Percentiles rank a stretch among this genome's conserved stretches.
Conservation (phyloP, 2,888 invertebrate genomes). For the Cephonodes hylas region DNA sequence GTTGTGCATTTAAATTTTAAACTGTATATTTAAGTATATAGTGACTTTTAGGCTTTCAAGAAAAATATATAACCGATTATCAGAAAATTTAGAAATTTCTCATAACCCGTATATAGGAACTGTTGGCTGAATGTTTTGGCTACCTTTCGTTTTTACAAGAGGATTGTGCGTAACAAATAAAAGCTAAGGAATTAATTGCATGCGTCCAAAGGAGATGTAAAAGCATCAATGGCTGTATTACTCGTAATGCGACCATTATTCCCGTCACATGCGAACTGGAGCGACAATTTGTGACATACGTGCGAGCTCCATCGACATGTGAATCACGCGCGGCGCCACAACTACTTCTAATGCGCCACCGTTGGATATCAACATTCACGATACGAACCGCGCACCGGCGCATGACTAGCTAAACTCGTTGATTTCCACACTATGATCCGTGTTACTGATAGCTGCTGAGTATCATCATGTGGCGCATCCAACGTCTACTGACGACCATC, state of each 20-base stretch:
- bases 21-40: no score
- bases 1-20: conserved; percentile 29
- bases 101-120: no score
- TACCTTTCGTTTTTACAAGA: no score
- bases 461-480: no score
- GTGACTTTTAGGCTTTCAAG: no score
- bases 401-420: conserved; percentile 54
- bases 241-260: conserved; percentile 39
- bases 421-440: conserved; percentile 35
- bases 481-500: no score
- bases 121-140: no score
- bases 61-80: no score
- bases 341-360: conserved; percentile 65
- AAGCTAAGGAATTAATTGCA: neutral
- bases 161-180: no score
- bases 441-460: neutral
- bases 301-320: conserved; percentile 70
- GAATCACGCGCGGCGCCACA: conserved; percentile 70
- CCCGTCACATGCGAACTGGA: conserved; percentile 68
- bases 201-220: neutral
- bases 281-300: conserved; percentile 72
- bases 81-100: no score
- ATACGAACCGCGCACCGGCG: conserved; percentile 33
- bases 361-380: conserved; percentile 73
- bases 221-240: neutral